phyloP scores from a whole-genome alignment of 2,113 vertebrate genomes.

The Pipra filicauda region DNA sequence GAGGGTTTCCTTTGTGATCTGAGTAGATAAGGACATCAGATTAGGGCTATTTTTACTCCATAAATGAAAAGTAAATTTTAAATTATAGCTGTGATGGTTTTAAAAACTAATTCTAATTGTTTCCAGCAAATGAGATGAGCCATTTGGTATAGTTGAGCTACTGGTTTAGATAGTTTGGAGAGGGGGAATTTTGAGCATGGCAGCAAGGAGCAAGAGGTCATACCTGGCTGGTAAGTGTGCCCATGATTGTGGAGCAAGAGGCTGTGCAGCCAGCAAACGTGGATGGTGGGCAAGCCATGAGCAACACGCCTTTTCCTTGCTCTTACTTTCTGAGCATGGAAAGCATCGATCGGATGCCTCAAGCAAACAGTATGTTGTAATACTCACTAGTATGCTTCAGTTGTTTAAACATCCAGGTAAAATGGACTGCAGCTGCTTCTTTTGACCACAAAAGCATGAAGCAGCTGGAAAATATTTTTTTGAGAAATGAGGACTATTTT shows the following conservation, averaged over 20 bases:
- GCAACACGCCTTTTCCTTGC: neutral
- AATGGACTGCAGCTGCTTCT: neutral
- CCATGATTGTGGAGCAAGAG: neutral
- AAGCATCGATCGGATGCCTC: neutral
- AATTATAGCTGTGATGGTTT: neutral
- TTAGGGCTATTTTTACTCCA: neutral
- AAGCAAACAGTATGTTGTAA: neutral
- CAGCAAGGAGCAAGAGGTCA: neutral
- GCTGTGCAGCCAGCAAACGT: fast-evolving
- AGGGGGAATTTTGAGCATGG: neutral
- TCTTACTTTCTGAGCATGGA: neutral
- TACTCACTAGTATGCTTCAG: neutral
- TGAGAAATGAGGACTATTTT: neutral
- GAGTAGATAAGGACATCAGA: neutral
- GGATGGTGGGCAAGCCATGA: neutral
- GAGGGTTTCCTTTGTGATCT: neutral
- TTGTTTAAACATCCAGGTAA: constrained; percentile 19
- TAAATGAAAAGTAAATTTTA: neutral
- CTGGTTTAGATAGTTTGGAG: neutral
- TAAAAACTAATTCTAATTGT: neutral
- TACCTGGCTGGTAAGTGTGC: neutral
- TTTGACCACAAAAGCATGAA: neutral
- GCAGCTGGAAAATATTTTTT: constrained; percentile 5
- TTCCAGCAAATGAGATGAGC: neutral
- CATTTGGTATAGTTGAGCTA: neutral